Base-by-base conservation (phyloP, 2,797 vertebrate genomes). In the Nyctibius grandis region DNA sequence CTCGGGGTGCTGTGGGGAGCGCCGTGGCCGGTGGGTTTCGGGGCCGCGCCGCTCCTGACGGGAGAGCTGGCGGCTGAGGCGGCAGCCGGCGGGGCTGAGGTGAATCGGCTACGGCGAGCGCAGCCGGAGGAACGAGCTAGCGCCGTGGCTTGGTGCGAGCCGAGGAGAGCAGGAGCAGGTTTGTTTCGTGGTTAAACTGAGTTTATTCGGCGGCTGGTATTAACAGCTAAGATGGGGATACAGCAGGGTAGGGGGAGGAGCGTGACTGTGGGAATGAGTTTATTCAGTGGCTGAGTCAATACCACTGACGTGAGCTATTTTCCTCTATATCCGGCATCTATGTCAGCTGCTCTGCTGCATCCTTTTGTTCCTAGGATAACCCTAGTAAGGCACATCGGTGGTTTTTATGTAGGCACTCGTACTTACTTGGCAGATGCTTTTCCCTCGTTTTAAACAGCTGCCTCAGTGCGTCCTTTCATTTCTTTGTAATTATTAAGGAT, bases 281-380 rank as follows among this genome's bases (percentile, higher is more conserved):
- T 96, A 51, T 96, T 93, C 93, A 57, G 95, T 25, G 89, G 77
- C 91, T 96, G 92, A 96, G 92, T 95, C 89, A 88, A 78, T 94
- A 93, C 33, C 91, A 93, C 93, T 97, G 97, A 97, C 93, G 91
- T 94, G 95, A 95, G 94, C 93, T 93, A 21, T 95, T 95, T 92
- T 88, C 89, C 91, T 92, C 93, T 91, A 20, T 93, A 95, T 95
- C 93, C 78, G 86, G 94, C 91, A 48, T 84, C 85, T 79, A 6
- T 95, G 95, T 96, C 91, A 97, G 96, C 91, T 89, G 93, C 91
- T 91, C 34, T 85, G 78, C 91, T 91, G 85, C 93, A 95, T 91
- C 84, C 93, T 94, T 97, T 97, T 96, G 91, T 97, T 95, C 78
- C 70, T 34, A 20, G 88, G 69, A 82, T 94, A 80, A 80, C 77